Base-by-base conservation (phyloP, 2,113 vertebrate genomes). In the Paracanthobrama guichenoti region DNA sequence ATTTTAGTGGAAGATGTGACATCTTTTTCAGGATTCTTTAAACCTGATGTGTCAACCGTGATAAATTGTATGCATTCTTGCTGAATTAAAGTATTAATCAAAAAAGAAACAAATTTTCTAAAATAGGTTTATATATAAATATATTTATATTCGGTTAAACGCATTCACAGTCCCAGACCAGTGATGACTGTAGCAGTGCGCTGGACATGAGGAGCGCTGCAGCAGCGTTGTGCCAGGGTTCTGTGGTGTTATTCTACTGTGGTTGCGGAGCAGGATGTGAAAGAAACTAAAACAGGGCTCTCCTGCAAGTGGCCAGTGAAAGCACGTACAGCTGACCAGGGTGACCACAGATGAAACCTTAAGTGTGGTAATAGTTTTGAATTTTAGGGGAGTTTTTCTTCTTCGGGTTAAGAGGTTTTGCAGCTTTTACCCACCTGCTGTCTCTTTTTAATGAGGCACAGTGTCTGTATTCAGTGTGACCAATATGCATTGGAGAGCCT, bases 181-280 rank as follows among this genome's bases (percentile, higher is more conserved):
- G 69, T 64, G n/a, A 59, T 59, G 55, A 6, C n/a, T 48, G 48
- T 64, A 67, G 24, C 83, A 69, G 48, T 16, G 24, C 13, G 79
- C 82, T 89, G 81, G 76, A 89, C 81, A 69, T 80, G 84, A 86
- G 74, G 81, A 87, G 55, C 83, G 26, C 39, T 14, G 42, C 59
- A 55, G 84, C 66, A 35, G 76, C 26, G 66, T 57, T 22, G 81
- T 87, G 83, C 89, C 80, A 83, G 87, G 72, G 72, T 78, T 89
- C 88, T 91, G 91, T 88, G 86, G 89, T 88, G 86, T 88, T 90
- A 83, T 88, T 88, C 76, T 88, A 88, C 71, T 87, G 89, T 78
- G 90, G 89, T 90, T 89, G 88, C 86, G 87, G 90, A 86, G 81
- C 84, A 82, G 83, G 85, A 86, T 83, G 79, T 90, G 89, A 91